These are phyloP conservation scores for Pyrrhia umbra DNA, from an alignment of 2,888 invertebrate species.

Conservation along the genomic window DNA sequence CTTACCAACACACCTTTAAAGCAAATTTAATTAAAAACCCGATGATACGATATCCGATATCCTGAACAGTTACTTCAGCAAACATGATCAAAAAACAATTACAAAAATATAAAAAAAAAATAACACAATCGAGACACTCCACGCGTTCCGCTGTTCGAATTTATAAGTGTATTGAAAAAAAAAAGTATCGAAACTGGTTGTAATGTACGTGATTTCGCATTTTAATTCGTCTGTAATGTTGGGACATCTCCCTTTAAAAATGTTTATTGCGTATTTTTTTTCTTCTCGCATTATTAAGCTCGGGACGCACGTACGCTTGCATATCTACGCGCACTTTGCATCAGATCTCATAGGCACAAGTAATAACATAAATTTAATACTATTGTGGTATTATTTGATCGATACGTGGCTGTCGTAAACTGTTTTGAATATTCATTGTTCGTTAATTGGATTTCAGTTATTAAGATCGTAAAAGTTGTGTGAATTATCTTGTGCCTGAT, in stretches of 20 bases:
- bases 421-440: constrained; percentile 78
- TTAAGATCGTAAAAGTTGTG: constrained; percentile 70
- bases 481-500: constrained; percentile 59
- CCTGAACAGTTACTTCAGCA: constrained; percentile 63
- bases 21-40: constrained; percentile 58
- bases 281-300: constrained; percentile 69
- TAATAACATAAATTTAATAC: constrained; percentile 60
- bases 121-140: constrained; percentile 68
- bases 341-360: constrained; percentile 57
- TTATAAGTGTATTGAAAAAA: constrained; percentile 83
- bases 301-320: constrained; percentile 69
- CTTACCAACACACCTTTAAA: constrained; percentile 43
- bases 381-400: constrained; percentile 67
- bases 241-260: constrained; percentile 82
- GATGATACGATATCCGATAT: constrained; percentile 53
- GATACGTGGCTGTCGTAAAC: constrained; percentile 67
- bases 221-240: constrained; percentile 84
- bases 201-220: constrained; percentile 89
- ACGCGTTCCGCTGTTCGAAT: constrained; percentile 73
- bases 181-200: constrained; percentile 76
- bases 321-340: constrained; percentile 74
- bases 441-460: constrained; percentile 77
- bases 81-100: constrained; percentile 69
- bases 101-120: constrained; percentile 69
- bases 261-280: constrained; percentile 80